phyloP scores from a whole-genome alignment of 2,888 invertebrate species.

The Invenusta paracnida region DNA sequence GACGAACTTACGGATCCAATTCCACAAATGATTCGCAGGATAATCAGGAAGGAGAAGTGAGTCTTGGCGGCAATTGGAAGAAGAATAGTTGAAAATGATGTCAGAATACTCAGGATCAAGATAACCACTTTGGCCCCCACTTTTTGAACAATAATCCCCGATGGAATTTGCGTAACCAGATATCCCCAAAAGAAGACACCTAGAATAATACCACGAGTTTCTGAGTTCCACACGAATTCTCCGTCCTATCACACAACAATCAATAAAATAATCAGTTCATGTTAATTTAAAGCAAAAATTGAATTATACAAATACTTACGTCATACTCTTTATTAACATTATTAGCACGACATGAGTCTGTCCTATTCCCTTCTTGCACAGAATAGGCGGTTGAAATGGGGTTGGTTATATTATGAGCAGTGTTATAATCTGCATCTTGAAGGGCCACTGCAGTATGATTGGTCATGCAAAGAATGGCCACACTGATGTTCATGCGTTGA shows the following conservation, averaged over 20 bases:
- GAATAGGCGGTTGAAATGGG: no score
- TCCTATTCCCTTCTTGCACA: no score
- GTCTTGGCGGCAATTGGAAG: conserved; percentile 51
- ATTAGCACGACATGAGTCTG: no score
- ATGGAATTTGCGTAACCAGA: conserved; percentile 57
- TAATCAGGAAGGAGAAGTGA: conserved; percentile 50
- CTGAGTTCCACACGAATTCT: conserved; percentile 64
- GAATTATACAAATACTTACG: no score
- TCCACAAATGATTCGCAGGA: conserved; percentile 51
- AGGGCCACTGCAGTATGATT: conserved; percentile 55
- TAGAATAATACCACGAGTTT: conserved; percentile 63
- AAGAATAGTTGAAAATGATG: conserved; percentile 50
- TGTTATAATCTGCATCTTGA: neutral
- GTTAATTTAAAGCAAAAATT: no score
- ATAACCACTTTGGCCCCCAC: conserved; percentile 55
- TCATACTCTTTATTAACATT: no score
- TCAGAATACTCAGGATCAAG: conserved; percentile 52
- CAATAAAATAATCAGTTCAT: neutral
- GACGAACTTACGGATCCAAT: conserved; percentile 52
- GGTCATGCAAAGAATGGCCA: conserved; percentile 66
- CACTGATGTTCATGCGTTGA: conserved; percentile 64
- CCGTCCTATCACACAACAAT: conserved; percentile 41
- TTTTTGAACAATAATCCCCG: conserved; percentile 49
- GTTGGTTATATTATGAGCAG: neutral
- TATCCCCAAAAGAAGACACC: conserved; percentile 65